Conservation (phyloP, 2,113 vertebrate species). For the Chionis minor region DNA sequence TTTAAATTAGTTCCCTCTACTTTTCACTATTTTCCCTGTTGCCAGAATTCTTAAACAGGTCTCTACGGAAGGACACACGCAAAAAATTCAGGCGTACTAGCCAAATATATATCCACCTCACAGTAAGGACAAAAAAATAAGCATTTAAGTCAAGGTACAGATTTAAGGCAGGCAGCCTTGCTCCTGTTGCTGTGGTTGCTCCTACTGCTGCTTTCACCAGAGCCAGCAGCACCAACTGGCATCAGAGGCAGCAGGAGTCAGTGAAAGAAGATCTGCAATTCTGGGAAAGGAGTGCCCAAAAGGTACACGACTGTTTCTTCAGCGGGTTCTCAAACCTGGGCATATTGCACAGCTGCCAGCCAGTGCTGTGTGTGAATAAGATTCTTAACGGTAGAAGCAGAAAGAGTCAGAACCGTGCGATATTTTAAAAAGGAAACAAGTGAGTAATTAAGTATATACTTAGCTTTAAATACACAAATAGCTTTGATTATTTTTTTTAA, state of each 20-base stretch:
- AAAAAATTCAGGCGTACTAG: background rate
- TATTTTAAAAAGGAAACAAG: background rate
- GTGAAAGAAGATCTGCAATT: background rate
- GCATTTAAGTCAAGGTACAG: background rate
- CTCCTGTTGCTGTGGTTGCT: background rate
- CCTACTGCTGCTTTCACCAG: background rate
- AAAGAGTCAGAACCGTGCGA: background rate
- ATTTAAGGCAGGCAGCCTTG: background rate
- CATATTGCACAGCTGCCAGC: background rate
- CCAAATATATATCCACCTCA: background rate
- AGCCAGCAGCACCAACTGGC: background rate
- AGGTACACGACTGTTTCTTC: background rate
- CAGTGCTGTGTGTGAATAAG: background rate
- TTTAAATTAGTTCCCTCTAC: background rate
- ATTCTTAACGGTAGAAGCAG: background rate
- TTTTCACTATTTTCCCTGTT: background rate
- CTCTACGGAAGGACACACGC: background rate
- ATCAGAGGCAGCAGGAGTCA: background rate
- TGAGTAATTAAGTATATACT: background rate
- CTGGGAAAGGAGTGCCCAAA: background rate
- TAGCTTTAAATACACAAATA: slow-evolving; percentile 9
- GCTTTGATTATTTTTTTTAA: background rate
- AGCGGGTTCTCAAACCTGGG: background rate
- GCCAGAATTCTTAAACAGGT: background rate
- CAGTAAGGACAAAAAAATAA: background rate